Percentiles rank a stretch among this genome's conserved stretches.
Evolutionary conservation across 2,113 vertebrate species (phyloP).

Genomic region (Bombycilla garrulus): DNA sequence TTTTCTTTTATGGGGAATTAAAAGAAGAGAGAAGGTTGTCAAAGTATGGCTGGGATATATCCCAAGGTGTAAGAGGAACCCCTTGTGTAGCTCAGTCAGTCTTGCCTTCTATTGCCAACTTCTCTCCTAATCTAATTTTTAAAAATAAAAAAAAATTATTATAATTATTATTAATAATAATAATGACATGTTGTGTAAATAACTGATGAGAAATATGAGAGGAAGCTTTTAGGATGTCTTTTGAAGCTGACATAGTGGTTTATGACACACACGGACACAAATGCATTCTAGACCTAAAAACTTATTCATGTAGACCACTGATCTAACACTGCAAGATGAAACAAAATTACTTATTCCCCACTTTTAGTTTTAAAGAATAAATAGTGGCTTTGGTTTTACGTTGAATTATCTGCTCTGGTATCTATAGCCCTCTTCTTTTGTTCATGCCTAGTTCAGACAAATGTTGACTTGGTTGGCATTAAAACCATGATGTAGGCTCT

Average conservation of each 20-base stretch:
- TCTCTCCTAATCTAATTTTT: not conserved
- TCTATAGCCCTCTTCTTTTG: not conserved
- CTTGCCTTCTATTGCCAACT: not conserved
- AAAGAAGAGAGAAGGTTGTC: not conserved
- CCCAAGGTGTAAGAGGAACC: not conserved
- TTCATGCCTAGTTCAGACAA: not conserved
- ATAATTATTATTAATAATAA: too few species aligned
- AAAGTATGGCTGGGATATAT: not conserved
- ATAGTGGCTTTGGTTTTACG: not conserved
- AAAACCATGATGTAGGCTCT: not conserved
- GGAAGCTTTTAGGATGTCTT: not conserved
- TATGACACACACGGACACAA: rapidly evolving
- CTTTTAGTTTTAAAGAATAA: not conserved
- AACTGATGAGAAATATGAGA: not conserved
- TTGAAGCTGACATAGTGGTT: not conserved
- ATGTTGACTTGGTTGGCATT: not conserved
- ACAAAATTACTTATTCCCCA: not conserved
- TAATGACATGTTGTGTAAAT: not conserved
- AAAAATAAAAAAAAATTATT: too few species aligned
- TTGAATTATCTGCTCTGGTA: not conserved
- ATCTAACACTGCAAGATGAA: not conserved
- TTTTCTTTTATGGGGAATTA: not conserved
- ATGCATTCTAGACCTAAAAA: not conserved
- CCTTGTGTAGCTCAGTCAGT: not conserved
- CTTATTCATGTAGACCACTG: not conserved